Conservation (phyloP, 2,113 vertebrate species). For the Opisthocomus hoazin region DNA sequence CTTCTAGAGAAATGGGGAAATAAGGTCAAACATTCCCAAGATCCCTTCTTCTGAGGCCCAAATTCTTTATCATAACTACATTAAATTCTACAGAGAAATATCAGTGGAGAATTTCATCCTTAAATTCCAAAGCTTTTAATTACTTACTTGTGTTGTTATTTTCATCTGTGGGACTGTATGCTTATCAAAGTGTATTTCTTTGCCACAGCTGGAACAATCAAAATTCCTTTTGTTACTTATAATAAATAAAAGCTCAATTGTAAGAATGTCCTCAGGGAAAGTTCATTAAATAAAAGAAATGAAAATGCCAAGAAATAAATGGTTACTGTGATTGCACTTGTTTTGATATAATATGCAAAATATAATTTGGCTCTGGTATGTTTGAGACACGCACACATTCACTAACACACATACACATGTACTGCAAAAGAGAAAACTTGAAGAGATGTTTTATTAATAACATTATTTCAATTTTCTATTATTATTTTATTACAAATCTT, state of each 20-base stretch:
- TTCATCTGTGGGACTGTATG: slow-evolving; percentile 30
- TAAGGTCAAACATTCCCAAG: not conserved
- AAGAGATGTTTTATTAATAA: slow-evolving; percentile 60
- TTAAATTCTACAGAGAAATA: not conserved
- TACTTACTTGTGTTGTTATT: slow-evolving; percentile 21
- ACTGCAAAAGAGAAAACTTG: slow-evolving; percentile 38
- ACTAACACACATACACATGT: not conserved
- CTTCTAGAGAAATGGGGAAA: not conserved
- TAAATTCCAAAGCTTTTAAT: slow-evolving; percentile 16
- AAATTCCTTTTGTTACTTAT: slow-evolving; percentile 63
- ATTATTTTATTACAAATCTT: slow-evolving; percentile 56
- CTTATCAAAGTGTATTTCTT: slow-evolving; percentile 57
- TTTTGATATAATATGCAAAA: slow-evolving; percentile 72
- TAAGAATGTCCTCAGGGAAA: slow-evolving; percentile 65
- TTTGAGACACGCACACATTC: not conserved
- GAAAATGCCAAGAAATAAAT: slow-evolving; percentile 65
- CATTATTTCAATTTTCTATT: slow-evolving; percentile 59
- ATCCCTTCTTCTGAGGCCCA: not conserved
- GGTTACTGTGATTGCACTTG: slow-evolving; percentile 60
- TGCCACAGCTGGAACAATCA: slow-evolving; percentile 62
- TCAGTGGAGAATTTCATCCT: not conserved
- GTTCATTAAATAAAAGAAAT: slow-evolving; percentile 61
- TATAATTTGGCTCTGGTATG: slow-evolving; percentile 61
- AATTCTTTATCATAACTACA: not conserved
- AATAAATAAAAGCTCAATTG: slow-evolving; percentile 72